Percentiles rank a stretch among this genome's conserved stretches.
phyloP scores from a whole-genome alignment of 2,797 vertebrate species.

The Sebastes cheni region DNA sequence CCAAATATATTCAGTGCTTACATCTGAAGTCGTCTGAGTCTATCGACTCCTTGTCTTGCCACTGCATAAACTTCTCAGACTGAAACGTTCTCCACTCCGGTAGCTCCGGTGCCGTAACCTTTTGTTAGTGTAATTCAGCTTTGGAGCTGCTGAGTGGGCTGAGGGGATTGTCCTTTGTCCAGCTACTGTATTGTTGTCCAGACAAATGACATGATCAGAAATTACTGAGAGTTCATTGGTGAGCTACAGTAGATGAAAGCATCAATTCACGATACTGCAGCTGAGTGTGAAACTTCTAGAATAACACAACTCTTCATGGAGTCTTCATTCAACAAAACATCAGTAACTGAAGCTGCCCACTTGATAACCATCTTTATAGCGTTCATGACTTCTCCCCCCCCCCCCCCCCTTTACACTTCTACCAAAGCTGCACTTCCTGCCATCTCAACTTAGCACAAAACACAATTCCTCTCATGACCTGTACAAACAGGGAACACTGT shows the following conservation, averaged over 20 bases:
- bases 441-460: neutral
- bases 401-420: neutral
- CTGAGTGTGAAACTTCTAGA: neutral
- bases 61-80: neutral
- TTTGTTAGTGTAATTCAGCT: neutral
- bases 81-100: neutral
- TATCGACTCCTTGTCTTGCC: neutral
- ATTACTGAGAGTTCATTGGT: neutral
- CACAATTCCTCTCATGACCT: neutral
- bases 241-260: neutral
- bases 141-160: neutral
- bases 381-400: neutral
- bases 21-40: neutral
- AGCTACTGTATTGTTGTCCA: neutral
- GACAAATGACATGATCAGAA: neutral
- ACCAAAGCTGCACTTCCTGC: neutral
- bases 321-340: slow-evolving; percentile 2
- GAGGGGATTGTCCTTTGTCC: neutral
- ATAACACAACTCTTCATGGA: neutral
- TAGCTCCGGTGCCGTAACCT: neutral
- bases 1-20: neutral
- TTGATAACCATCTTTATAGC: neutral
- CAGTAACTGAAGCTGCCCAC: neutral
- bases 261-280: neutral
- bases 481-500: neutral